These are phyloP conservation scores for Cephus spinipes DNA, from an alignment of 2,888 invertebrate species.

Conservation along the genomic window DNA sequence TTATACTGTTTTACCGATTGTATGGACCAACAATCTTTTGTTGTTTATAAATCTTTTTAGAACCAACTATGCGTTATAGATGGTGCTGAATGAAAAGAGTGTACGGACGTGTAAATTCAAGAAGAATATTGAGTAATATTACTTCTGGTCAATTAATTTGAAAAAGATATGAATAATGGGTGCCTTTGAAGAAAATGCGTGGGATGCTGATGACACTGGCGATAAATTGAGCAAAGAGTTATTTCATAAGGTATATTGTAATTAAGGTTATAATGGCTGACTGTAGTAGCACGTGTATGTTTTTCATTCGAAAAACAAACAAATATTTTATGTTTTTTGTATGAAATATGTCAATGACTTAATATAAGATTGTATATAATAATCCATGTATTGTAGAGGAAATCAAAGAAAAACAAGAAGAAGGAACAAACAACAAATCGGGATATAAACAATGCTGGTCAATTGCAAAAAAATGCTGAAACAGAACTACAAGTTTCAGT, in stretches of 20 bases:
- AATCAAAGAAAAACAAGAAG: conserved; percentile 8
- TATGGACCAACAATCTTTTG: background rate
- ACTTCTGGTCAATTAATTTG: background rate
- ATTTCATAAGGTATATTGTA: conserved; percentile 30
- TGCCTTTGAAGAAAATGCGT: conserved; percentile 36
- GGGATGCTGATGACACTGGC: conserved; percentile 37
- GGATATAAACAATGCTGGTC: background rate
- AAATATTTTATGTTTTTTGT: background rate
- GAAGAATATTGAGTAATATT: background rate
- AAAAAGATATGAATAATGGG: conserved; percentile 29
- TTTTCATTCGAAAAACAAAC: background rate
- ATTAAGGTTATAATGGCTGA: conserved; percentile 21
- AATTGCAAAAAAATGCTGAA: background rate
- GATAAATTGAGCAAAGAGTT: conserved; percentile 38
- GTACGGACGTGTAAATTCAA: background rate
- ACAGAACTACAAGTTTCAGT: background rate
- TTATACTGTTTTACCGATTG: background rate
- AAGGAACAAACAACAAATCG: background rate
- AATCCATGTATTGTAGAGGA: background rate
- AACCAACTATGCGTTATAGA: background rate
- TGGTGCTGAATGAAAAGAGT: background rate
- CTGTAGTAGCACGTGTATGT: background rate
- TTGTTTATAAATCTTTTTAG: background rate
- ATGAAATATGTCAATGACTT: background rate
- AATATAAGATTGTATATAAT: background rate